Percentiles rank a stretch among this genome's conserved stretches.
Conservation (phyloP, 2,113 vertebrate genomes). For the Furnarius figulus region DNA sequence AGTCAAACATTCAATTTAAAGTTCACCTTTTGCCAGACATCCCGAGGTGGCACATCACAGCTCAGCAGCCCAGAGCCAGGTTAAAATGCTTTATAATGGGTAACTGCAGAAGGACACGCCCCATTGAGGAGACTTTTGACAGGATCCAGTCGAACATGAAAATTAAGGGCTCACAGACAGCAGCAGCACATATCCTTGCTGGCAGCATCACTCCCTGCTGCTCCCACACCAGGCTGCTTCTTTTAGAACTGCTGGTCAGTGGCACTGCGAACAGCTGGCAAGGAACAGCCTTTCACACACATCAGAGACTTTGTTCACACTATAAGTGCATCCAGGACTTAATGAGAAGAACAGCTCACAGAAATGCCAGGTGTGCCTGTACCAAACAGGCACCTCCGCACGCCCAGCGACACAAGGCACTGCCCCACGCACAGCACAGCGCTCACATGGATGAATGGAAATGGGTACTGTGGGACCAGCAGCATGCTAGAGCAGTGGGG, state of each 20-base stretch:
- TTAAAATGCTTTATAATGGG: neutral
- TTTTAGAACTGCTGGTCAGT: neutral
- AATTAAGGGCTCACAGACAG: neutral
- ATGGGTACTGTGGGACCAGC: accelerated
- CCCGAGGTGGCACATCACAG: neutral
- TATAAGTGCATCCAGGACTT: neutral
- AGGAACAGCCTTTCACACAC: neutral
- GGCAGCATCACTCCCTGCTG: neutral
- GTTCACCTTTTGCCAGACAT: neutral
- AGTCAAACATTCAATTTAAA: neutral
- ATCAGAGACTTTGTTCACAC: neutral
- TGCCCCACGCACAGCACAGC: accelerated
- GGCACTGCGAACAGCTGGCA: accelerated
- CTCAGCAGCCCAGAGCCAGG: neutral
- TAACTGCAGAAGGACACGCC: neutral
- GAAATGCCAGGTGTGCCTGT: neutral
- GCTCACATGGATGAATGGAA: accelerated
- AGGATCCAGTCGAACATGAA: neutral
- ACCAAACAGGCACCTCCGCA: neutral
- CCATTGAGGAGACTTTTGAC: neutral
- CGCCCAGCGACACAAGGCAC: neutral
- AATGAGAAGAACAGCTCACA: neutral
- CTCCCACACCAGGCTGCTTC: neutral
- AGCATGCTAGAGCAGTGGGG: neutral
- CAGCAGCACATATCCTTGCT: neutral